Base-by-base conservation (phyloP, 2,113 vertebrate species). In the Puntigrus tetrazona region DNA sequence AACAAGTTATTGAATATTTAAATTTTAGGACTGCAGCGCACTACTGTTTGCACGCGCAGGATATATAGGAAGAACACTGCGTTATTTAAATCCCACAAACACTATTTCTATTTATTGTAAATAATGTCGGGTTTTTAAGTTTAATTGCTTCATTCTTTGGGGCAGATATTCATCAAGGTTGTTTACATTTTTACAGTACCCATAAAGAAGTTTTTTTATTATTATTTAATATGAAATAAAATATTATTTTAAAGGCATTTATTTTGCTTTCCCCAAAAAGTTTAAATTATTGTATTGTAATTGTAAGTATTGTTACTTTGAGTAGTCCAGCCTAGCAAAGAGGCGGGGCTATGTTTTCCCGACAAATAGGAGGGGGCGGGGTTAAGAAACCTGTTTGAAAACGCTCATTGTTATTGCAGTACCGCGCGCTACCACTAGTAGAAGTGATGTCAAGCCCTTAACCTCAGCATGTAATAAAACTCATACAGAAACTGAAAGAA, bases 1-100 rank as follows among this genome's bases (percentile, higher is more conserved):
- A 52, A 20, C 29, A 70, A 70, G 65, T 84, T 47, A 70, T 18
- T 70, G 59, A 41, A 36, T 47, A 55, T 52, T 84, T 63, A 27
- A n/a, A 52, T 81, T 18, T 67, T 14, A 63, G n/a, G 14, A 34
- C 22, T 50, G 75, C 13, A 22, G 10, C 22, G 61, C 31, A 43
- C 31, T 6, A 72, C 65, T n/a, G 34, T 34, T 9, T 61, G 36
- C 22, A 25, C 36, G 43, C 8, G 31, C 1, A 47, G 14, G n/a
- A 13, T 22, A 36, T 22, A 36, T 6, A 8, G 9, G 18, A n/a
- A 11, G 11, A 27, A 3, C 11, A 2, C 3, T 20, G 41, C 4
- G 10, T 72, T 41, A 9, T 10, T 25, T 10, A 7, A 72, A 25
- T 4, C 36, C 10, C 36, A 22, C 41, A 20, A 10, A 11, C 57